Conservation (phyloP, 2,797 vertebrate species). For the Megaceryle alcyon region DNA sequence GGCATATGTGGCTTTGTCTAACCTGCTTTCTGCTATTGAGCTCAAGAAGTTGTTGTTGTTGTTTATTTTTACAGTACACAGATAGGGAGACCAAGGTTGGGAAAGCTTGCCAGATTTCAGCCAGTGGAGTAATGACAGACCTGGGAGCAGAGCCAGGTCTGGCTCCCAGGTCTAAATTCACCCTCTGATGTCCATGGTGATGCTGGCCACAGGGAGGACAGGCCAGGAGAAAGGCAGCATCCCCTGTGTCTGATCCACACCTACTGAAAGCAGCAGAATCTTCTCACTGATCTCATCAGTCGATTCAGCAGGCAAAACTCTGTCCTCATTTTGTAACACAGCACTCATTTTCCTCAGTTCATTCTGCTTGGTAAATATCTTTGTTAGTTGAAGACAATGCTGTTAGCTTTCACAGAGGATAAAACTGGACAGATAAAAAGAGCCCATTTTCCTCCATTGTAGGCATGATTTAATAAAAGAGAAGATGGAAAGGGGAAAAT, state of each 20-base stretch:
- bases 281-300: background rate
- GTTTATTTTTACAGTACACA: background rate
- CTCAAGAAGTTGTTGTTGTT: background rate
- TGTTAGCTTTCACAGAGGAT: background rate
- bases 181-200: background rate
- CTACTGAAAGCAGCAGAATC: background rate
- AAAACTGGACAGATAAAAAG: conserved; percentile 10
- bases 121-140: background rate
- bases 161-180: background rate
- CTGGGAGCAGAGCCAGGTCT: background rate
- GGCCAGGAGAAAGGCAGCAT: background rate
- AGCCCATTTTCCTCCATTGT: background rate
- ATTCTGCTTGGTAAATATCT: conserved; percentile 35
- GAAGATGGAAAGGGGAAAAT: background rate
- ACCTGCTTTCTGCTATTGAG: background rate
- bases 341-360: background rate
- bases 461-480: background rate
- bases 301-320: background rate
- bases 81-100: background rate
- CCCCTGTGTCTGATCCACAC: background rate
- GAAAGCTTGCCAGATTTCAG: background rate
- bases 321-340: background rate
- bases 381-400: conserved; percentile 32
- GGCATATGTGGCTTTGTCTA: background rate
- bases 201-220: background rate